phyloP scores from a whole-genome alignment of 2,797 vertebrate genomes.

The Sebastes oblongus region DNA sequence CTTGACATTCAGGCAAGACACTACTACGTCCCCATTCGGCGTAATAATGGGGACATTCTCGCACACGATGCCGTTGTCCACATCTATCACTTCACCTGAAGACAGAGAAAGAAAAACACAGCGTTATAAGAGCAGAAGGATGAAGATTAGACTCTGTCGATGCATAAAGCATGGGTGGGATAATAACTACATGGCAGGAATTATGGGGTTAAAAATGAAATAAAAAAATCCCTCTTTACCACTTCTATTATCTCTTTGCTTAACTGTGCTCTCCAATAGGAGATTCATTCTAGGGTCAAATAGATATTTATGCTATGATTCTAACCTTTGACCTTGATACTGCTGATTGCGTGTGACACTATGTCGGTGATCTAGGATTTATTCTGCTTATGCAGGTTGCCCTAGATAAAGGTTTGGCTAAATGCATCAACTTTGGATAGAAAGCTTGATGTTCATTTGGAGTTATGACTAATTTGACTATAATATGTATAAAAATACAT shows the following conservation, averaged over 20 bases:
- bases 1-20: constrained; percentile 94
- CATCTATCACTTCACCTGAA: constrained; percentile 93
- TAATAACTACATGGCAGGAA: constrained; percentile 1
- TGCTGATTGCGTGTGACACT: background rate
- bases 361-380: background rate
- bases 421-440: background rate
- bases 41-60: constrained; percentile 97
- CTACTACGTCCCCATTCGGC: constrained; percentile 94
- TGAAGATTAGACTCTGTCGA: background rate
- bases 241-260: background rate
- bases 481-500: background rate
- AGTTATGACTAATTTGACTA: background rate
- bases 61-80: constrained; percentile 95
- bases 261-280: background rate
- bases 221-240: background rate
- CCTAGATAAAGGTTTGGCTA: background rate
- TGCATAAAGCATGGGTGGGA: background rate
- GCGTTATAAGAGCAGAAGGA: background rate
- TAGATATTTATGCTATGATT: background rate
- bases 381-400: background rate
- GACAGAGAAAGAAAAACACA: background rate
- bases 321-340: background rate
- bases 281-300: constrained; percentile 3
- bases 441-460: background rate
- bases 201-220: constrained; percentile 8